These are phyloP conservation scores for Thecocarcelia acutangulata DNA, from an alignment of 2,888 invertebrate genomes.

Conservation along the genomic window DNA sequence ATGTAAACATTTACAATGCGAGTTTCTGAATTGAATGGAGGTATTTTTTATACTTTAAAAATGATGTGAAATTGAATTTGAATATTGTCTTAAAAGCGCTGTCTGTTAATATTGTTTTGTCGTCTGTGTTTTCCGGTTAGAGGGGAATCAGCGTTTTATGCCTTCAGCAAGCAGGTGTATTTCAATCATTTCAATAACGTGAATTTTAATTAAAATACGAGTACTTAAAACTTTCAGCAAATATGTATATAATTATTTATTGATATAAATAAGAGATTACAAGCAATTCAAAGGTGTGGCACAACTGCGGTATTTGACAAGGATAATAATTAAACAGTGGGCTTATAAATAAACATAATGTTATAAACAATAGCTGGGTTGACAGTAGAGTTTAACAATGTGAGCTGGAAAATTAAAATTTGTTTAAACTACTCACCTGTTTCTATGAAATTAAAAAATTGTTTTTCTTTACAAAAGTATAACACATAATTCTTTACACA, in stretches of 20 bases:
- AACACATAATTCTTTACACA: no score
- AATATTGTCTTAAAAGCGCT: no score
- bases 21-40: no score
- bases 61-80: no score
- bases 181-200: conserved; percentile 23
- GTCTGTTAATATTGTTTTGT: not conserved
- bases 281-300: not conserved
- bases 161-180: conserved; percentile 4
- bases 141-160: not conserved
- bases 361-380: not conserved
- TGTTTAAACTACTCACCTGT: no score
- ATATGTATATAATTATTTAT: not conserved
- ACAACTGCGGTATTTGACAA: not conserved
- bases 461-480: no score
- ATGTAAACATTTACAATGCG: no score
- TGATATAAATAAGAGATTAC: not conserved
- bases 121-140: not conserved
- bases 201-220: conserved; percentile 53
- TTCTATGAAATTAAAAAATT: no score
- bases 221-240: conserved; percentile 7
- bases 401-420: no score
- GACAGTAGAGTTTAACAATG: no score
- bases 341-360: not conserved
- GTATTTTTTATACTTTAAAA: no score
- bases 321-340: conserved; percentile 5